Percentiles rank a stretch among this genome's conserved stretches.
Conservation (phyloP, 2,797 vertebrate genomes). For the Luscinia luscinia region DNA sequence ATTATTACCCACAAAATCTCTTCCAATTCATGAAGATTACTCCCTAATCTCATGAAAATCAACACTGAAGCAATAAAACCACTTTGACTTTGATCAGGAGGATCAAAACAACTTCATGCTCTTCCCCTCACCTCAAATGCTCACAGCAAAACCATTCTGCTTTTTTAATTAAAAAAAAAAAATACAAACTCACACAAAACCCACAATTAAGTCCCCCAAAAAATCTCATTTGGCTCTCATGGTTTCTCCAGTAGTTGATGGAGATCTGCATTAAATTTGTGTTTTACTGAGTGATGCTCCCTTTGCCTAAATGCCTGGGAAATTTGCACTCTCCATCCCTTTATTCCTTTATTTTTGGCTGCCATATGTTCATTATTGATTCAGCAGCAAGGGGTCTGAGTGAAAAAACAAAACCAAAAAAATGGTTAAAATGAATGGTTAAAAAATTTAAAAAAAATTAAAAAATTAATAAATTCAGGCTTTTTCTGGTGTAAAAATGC, state of each 20-base stretch:
- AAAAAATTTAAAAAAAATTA: too few relatives aligned
- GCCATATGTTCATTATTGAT: neutral
- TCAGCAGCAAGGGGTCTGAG: neutral
- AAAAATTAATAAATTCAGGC: neutral
- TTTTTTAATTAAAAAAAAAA: neutral
- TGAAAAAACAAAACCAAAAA: neutral
- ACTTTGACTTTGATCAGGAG: neutral
- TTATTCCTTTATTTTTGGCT: neutral
- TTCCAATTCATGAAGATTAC: too few relatives aligned
- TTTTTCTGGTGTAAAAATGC: neutral
- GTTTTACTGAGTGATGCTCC: neutral
- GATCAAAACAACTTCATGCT: neutral
- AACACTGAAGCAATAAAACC: too few relatives aligned
- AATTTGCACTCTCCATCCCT: neutral
- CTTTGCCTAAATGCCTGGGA: neutral
- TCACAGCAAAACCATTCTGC: neutral
- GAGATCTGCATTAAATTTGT: fast-evolving
- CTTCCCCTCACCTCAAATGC: neutral
- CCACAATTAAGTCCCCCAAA: neutral
- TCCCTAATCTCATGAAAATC: too few relatives aligned
- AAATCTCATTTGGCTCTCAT: neutral
- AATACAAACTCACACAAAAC: neutral
- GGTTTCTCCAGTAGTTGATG: neutral
- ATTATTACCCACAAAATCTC: too few relatives aligned
- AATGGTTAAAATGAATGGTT: neutral